Evolutionary conservation across 2,113 vertebrate species (phyloP).

Genomic region (Bucco capensis): DNA sequence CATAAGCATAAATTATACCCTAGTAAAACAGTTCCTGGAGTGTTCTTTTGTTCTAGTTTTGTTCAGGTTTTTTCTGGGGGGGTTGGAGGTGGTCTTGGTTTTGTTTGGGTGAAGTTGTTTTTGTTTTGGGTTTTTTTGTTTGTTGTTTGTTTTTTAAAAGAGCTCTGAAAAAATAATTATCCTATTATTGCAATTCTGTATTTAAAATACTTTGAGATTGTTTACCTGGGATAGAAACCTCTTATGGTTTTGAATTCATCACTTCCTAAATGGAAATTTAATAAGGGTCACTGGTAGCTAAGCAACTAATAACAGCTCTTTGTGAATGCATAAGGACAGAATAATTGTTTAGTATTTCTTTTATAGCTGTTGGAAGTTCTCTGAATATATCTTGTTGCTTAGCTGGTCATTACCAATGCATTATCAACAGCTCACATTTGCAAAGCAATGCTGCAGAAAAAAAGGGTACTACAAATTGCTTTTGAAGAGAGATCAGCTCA

Average conservation of each 20-base stretch:
- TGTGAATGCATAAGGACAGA: not conserved
- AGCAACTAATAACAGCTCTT: conserved; percentile 58
- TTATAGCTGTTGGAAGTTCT: not conserved
- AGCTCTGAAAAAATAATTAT: not conserved
- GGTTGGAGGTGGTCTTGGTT: not conserved
- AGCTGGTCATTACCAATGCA: not conserved
- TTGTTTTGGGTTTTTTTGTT: too few species aligned
- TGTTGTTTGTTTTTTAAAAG: not conserved
- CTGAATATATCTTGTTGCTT: not conserved
- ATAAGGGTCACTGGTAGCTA: conserved; percentile 57
- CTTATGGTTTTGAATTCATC: not conserved
- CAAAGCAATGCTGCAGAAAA: not conserved
- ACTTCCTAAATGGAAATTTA: conserved; percentile 17
- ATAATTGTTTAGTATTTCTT: not conserved
- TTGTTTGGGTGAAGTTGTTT: too few species aligned
- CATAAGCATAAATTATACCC: not conserved
- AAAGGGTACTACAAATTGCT: not conserved
- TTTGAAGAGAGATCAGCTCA: not conserved
- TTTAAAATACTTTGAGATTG: not conserved
- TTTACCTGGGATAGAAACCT: not conserved
- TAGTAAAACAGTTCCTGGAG: not conserved
- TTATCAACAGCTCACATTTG: not conserved
- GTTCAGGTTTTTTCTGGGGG: too few species aligned
- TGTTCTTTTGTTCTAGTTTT: not conserved
- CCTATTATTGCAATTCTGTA: not conserved